phyloP scores from a whole-genome alignment of 2,888 invertebrate species.

The Falcaria lacertinaria region DNA sequence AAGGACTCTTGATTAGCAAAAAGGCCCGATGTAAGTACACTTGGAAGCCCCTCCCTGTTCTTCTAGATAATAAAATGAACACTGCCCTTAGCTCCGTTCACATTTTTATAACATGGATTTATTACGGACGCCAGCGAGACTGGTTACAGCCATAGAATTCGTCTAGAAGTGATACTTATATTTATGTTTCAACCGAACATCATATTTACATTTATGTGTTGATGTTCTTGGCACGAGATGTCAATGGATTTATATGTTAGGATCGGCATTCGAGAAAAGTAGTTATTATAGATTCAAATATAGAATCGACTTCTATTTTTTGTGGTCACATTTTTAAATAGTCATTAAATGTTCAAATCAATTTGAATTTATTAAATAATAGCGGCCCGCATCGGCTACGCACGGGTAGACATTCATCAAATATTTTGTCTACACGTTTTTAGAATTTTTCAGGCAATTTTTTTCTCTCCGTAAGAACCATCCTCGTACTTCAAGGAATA shows the following conservation, averaged over 20 bases:
- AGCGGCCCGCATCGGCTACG: no score
- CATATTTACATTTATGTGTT: conserved; percentile 2
- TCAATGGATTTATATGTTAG: not conserved
- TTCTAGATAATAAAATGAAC: conserved; percentile 35
- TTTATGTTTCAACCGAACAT: not conserved
- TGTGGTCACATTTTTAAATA: no score
- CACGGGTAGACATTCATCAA: no score
- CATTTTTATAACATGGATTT: conserved; percentile 44
- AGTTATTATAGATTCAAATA: not conserved
- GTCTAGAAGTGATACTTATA: conserved; percentile 16
- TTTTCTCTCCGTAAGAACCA: no score
- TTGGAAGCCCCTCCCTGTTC: conserved; percentile 18
- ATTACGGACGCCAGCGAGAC: conserved; percentile 38
- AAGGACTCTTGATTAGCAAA: conserved; percentile 21
- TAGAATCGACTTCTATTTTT: no score
- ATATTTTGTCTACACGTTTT: no score
- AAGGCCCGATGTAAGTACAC: conserved; percentile 16
- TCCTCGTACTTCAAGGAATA: no score
- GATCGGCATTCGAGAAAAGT: not conserved
- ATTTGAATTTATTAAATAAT: no score
- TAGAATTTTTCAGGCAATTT: no score
- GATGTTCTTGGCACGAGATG: not conserved
- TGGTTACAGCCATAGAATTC: conserved; percentile 17
- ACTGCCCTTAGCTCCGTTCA: conserved; percentile 27
- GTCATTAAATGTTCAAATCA: no score